These are phyloP conservation scores for Araneus ventricosus DNA, from an alignment of 1,140 invertebrate genomes.

Conservation along the genomic window DNA sequence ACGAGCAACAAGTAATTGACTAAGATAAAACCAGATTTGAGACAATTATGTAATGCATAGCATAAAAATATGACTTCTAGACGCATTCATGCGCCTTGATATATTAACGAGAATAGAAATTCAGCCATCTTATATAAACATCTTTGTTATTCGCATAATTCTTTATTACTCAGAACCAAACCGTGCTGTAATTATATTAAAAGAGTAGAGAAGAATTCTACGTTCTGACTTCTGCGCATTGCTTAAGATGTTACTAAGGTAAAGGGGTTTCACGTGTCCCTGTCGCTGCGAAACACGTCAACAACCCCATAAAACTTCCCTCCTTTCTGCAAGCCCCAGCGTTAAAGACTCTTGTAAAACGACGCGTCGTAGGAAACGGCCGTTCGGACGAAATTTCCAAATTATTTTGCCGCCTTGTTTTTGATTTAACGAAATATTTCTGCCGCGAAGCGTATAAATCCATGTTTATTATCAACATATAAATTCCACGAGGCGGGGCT, in stretches of 20 bases:
- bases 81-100: no score
- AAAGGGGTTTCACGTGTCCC: conserved; percentile 37
- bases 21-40: no score
- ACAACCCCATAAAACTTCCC: conserved; percentile 52
- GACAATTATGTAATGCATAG: no score
- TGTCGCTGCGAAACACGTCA: conserved; percentile 5
- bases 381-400: conserved; percentile 54
- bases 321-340: neutral
- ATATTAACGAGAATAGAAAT: no score
- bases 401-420: conserved; percentile 67
- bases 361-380: conserved; percentile 4
- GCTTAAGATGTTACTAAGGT: conserved; percentile 12
- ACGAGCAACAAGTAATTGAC: no score
- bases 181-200: neutral
- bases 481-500: conserved; percentile 70
- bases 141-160: no score
- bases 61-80: no score
- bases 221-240: neutral
- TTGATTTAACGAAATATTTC: conserved; percentile 75
- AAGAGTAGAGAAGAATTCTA: neutral
- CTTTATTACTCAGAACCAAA: no score
- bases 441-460: conserved; percentile 69
- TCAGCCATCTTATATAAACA: no score
- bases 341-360: conserved; percentile 46
- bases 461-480: conserved; percentile 76